Evolutionary conservation across 2,888 invertebrate genomes (phyloP).

Genomic region (Lumbricus terrestris): DNA sequence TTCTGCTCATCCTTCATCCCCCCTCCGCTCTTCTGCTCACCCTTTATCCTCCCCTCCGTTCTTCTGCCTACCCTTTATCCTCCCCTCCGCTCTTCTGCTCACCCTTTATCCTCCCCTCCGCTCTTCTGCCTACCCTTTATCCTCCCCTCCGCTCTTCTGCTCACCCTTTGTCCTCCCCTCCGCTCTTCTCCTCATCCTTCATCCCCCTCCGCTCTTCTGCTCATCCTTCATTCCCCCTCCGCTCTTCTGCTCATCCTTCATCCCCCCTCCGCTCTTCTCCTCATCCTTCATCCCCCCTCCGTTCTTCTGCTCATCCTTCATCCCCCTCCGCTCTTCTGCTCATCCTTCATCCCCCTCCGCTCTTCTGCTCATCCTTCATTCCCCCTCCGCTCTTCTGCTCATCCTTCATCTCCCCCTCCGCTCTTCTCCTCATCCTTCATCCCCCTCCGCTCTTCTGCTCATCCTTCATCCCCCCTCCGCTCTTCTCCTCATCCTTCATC

Average conservation of each 20-base stretch:
- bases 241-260: too few species aligned
- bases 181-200: not conserved
- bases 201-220: not conserved
- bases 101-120: not conserved
- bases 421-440: not conserved
- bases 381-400: not conserved
- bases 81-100: not conserved
- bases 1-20: not conserved
- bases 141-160: not conserved
- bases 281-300: not conserved
- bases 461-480: not conserved
- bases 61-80: not conserved
- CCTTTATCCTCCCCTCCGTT: not conserved
- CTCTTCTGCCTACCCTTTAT: not conserved
- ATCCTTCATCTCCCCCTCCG: not conserved
- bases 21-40: too few species aligned
- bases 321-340: not conserved
- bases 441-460: too few species aligned
- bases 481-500: not conserved
- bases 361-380: not conserved
- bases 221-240: not conserved
- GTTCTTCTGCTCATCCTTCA: not conserved
- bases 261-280: not conserved
- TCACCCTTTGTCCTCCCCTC: not conserved
- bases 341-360: not conserved